These are phyloP conservation scores for Hirtodrosophila alboralis DNA, from an alignment of 2,888 invertebrate species.

Conservation along the genomic window DNA sequence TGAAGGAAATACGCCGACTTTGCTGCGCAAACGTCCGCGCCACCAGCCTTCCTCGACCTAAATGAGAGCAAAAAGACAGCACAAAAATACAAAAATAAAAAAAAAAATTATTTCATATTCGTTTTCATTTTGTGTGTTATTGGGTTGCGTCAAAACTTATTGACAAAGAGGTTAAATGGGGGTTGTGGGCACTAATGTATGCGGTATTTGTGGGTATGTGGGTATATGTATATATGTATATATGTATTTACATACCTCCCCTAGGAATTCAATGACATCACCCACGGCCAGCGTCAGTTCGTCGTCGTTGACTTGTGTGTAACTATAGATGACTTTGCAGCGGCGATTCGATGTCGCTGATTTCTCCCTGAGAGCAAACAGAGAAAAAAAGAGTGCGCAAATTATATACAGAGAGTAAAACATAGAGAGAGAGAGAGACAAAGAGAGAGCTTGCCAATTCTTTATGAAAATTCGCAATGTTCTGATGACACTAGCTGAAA, in stretches of 20 bases:
- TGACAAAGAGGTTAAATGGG: constrained; percentile 77
- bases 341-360: constrained; percentile 86
- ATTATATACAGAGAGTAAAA: constrained; percentile 17
- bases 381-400: constrained; percentile 30
- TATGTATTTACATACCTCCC: constrained; percentile 87
- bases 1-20: constrained; percentile 96
- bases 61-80: constrained; percentile 49
- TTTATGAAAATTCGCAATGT: not conserved
- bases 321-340: constrained; percentile 94
- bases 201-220: constrained; percentile 13
- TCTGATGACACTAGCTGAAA: constrained; percentile 25
- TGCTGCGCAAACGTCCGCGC: constrained; percentile 92
- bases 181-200: constrained; percentile 50
- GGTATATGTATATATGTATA: constrained; percentile 12
- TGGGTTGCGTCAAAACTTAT: constrained; percentile 54
- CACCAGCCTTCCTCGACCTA: constrained; percentile 95
- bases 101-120: constrained; percentile 37
- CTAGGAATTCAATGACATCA: constrained; percentile 94
- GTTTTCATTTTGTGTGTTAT: constrained; percentile 35
- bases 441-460: constrained; percentile 19
- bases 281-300: constrained; percentile 94
- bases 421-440: constrained; percentile 15
- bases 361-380: constrained; percentile 81
- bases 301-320: constrained; percentile 96
- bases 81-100: constrained; percentile 31